Evolutionary conservation across 1,140 invertebrate genomes (phyloP), one percentile per base, ranked within the genome.

Genomic region (Zaprionus kolodkinae): DNA sequence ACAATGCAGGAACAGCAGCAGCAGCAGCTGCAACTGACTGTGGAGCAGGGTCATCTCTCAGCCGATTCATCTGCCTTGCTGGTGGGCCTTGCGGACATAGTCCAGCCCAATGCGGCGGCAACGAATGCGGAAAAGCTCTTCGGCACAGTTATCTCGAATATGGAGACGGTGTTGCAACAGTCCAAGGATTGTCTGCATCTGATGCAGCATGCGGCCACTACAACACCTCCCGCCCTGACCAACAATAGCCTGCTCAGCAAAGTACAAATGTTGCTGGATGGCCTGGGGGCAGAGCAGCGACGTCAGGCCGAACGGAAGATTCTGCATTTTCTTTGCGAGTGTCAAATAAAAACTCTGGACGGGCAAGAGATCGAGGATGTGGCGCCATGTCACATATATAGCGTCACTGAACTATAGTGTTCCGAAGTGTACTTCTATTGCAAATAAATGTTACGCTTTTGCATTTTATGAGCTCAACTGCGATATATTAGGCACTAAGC

Each of bases 251-350:
- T 90, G 25, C 27, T 91, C 11, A 67, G 59, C 54, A 91, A 91
- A 48, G 81, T 88, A 3, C 75, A 91, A 56, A 76, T 91, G 63
- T 54, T 91, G 57, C 69, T 91, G 6, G 90, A 91, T 48, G 87
- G 87, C 0, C 54, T 91, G 0, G 72, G 56, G 36, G 36, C 59
- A 6, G 54, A 70, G 0, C 72, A 91, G 6, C 73, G 81, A 6
- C 38, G 56, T 0, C 72, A 50, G 25, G 90, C 90, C 4, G 90
- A 91, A 45, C 83, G 90, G 3, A 87, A 91, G 59, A 91, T 91
- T 57, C 38, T 91, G 9, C 86, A 91, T 60, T 91, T 91, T 35
- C 74, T 91, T 2, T 91, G 90, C 15, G 90, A 91, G 68, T 91
- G 90, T 10, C 90, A 91, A 68, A 91, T 91, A 5, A 91, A 83